Base-by-base conservation (phyloP, 2,113 vertebrate genomes). In the Australoheros scitulus region DNA sequence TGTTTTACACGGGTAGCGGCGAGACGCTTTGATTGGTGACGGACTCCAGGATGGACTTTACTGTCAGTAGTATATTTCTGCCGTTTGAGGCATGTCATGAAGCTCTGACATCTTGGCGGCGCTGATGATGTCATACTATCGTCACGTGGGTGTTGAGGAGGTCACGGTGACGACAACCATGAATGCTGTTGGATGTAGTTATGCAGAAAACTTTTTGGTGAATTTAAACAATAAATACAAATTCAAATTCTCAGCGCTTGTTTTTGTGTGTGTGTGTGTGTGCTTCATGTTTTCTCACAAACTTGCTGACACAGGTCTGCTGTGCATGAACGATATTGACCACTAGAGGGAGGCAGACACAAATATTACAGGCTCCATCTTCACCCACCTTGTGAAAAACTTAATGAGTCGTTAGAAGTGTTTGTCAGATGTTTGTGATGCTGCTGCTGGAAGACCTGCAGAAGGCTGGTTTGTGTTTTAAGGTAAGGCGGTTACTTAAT, bases 201-300 rank as follows among this genome's bases (percentile, higher is more conserved):
- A 93, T 89, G 89, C 90, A 93, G 91, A 87, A 85, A 36, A 70
- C 77, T 26, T 91, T 90, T 91, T 93, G 92, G 92, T 95, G 90
- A 93, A 89, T 91, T 93, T 87, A 91, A 94, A 93, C 90, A 94
- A 94, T 94, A 94, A 94, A 95, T 86, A 92, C 47, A 77, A 91
- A 91, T 84, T 80, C 88, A 64, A 82, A 81, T 81, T 87, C 29
- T 85, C 1, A 52, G 57, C n/a, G 47, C 2, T 5, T 9, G 34
- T 17, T 6, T 63, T 29, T 76, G 24, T 59, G 50, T 59, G 9
- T 20, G 6, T 61, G 41, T 77, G 41, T 29, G 24, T 20, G 43
- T 47, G 29, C 29, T 29, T 29, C 29, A 29, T 29, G 29, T 29
- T 29, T 29, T 29, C 4, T 29, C 29, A 29, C 4, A 29, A 29